phyloP scores from a whole-genome alignment of 2,797 vertebrate genomes.

The Centroberyx gerrardi region DNA sequence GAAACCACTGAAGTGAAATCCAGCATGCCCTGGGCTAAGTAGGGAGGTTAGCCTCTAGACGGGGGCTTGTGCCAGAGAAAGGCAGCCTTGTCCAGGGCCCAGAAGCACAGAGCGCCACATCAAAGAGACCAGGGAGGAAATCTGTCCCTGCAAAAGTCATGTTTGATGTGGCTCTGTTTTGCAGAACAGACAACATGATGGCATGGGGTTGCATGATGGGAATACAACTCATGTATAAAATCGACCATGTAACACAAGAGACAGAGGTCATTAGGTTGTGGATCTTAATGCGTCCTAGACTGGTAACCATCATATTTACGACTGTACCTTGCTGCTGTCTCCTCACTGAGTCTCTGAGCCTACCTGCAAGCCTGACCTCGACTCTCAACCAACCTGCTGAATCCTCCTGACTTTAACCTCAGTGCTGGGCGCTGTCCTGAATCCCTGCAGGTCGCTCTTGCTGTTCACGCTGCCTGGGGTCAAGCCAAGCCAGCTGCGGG shows the following conservation, averaged over 20 bases:
- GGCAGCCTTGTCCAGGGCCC: constrained; percentile 55
- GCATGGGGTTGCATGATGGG: constrained; percentile 38
- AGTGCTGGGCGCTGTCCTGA: constrained; percentile 59
- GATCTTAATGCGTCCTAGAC: background rate
- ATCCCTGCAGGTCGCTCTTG: constrained; percentile 70
- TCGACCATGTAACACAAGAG: background rate
- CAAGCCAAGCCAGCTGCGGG: constrained; percentile 45
- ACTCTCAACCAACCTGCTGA: constrained; percentile 71
- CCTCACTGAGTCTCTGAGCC: background rate
- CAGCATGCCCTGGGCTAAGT: constrained; percentile 41
- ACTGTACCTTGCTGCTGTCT: background rate
- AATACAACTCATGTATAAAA: constrained; percentile 30
- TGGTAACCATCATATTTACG: background rate
- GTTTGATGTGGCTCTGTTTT: constrained; percentile 71
- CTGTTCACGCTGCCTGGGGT: constrained; percentile 60
- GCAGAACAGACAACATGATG: constrained; percentile 58
- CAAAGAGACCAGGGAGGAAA: constrained; percentile 66
- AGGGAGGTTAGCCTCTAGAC: constrained; percentile 60
- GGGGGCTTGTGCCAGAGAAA: constrained; percentile 50
- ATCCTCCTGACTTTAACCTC: constrained; percentile 72
- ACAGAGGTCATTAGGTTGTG: background rate
- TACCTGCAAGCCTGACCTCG: background rate
- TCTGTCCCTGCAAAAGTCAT: constrained; percentile 43
- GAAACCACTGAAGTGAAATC: constrained; percentile 51
- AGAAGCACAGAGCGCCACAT: constrained; percentile 54